A percentile compares a stretch with the other conserved stretches of the same genome.
These are phyloP conservation scores for Tiliqua scincoides DNA, from an alignment of 2,113 vertebrate genomes.

Conservation along the genomic window DNA sequence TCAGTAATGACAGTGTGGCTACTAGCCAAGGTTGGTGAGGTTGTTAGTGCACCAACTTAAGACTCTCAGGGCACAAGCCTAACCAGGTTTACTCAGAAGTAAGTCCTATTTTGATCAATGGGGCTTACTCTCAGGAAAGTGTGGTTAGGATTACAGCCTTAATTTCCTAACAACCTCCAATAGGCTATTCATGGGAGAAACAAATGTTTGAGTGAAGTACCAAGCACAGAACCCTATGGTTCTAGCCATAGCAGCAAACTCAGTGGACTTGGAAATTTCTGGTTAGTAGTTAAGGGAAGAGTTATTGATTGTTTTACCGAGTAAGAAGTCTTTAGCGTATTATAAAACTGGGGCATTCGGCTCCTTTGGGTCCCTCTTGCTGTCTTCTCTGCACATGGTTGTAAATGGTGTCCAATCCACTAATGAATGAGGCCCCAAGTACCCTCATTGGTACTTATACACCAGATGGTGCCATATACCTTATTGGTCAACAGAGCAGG, in stretches of 20 bases:
- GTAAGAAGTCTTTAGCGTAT: conserved; percentile 17
- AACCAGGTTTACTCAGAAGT: too few species aligned
- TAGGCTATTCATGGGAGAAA: background rate
- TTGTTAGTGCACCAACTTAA: background rate
- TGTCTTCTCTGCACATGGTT: background rate
- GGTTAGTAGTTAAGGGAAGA: conserved; percentile 12
- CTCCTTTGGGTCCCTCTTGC: conserved; percentile 27
- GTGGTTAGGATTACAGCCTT: too few species aligned
- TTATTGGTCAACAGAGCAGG: conserved; percentile 32
- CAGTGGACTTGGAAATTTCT: conserved; percentile 9
- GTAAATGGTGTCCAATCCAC: conserved; percentile 22
- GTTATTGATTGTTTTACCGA: conserved; percentile 27
- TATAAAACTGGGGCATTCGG: background rate
- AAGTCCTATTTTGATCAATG: too few species aligned
- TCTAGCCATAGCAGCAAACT: background rate
- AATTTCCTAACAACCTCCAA: background rate
- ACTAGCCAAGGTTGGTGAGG: background rate
- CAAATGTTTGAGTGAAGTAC: background rate
- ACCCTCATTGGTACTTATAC: conserved; percentile 15
- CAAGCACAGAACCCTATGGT: background rate
- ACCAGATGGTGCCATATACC: conserved; percentile 39
- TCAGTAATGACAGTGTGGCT: background rate
- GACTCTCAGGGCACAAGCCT: too few species aligned
- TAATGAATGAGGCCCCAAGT: conserved; percentile 25
- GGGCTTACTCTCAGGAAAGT: too few species aligned